Evolutionary conservation across 2,888 invertebrate genomes (phyloP), one percentile per base, ranked within the genome.

Genomic region (Cryptocephalus moraei): DNA sequence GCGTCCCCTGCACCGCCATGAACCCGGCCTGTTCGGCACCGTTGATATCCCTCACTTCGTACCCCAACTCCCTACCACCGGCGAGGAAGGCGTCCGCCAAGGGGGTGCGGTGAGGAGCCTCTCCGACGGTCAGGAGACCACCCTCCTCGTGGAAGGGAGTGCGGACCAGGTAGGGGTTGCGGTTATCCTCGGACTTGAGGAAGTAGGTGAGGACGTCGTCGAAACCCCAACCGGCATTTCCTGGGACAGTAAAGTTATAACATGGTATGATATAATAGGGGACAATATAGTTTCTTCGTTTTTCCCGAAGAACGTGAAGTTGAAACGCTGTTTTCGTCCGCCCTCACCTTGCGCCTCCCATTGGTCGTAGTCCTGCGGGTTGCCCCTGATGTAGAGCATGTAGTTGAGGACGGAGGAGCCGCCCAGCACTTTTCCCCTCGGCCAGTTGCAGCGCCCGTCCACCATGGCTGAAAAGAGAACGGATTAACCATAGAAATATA

Each of bases 371-470:
- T 95, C 95, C 55, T 79, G 81, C 57, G 81, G 84, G 66, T 94
- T 92, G 0, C 94, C 95, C 47, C 93, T 75, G 4, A 92, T 72
- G 62, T 94, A 94, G 0, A 92, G 72, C 93, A 94, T 93, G 68
- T 90, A 91, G 69, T 94, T 94, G 1, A 93, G 74, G 0, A 91
- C 90, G 33, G 87, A 87, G 10, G 86, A 86, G 0, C 94, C 94
- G 0, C 94, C 94, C 2, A 94, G 75, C 0, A 91, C 91, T 68
- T 92, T 93, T 1, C 94, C 93, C 13, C 95, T 75, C 0, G 91
- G 91, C 91, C 91, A 91, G 69, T 91, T 91, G 67, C 91, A 91
- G 32, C 91, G 78, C 8, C 84, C 82, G 33, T 82, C 81, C 60
- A 82, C 82, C 90, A 91, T 90, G 6, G 86, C 90, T 89, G 70